A percentile compares a stretch with the other conserved stretches of the same genome.
These are phyloP conservation scores for Hyperopisus bebe DNA, from an alignment of 2,113 vertebrate genomes.

Conservation along the genomic window DNA sequence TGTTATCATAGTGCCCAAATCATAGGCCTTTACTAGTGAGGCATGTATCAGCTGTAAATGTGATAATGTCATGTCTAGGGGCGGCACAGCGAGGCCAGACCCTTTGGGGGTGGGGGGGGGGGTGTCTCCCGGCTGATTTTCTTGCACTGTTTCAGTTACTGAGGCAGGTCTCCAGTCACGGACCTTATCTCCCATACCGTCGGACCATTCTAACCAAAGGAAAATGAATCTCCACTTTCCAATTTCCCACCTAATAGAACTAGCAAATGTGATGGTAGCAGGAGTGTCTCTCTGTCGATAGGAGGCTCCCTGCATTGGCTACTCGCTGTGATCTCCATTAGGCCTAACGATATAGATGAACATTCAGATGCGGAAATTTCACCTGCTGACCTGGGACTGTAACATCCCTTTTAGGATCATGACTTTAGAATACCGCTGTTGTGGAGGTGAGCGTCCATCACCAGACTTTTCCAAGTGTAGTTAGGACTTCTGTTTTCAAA, in stretches of 20 bases:
- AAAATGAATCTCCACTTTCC: conserved; percentile 32
- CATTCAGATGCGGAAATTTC: neutral
- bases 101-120: neutral
- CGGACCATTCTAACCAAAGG: conserved; percentile 22
- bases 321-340: conserved; percentile 18
- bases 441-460: neutral
- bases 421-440: neutral
- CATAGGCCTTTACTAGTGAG: neutral
- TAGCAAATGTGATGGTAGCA: conserved; percentile 2
- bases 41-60: neutral
- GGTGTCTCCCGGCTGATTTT: neutral
- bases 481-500: neutral
- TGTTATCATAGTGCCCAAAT: neutral
- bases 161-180: neutral
- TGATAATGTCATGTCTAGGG: neutral
- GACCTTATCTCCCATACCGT: conserved; percentile 14
- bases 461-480: neutral
- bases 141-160: neutral
- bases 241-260: conserved; percentile 24
- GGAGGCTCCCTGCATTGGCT: neutral
- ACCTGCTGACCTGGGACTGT: neutral
- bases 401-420: neutral
- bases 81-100: neutral
- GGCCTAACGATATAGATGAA: conserved; percentile 4
- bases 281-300: neutral